Evolutionary conservation across 2,797 vertebrate species (phyloP).

Genomic region (Ispidina lecontei): DNA sequence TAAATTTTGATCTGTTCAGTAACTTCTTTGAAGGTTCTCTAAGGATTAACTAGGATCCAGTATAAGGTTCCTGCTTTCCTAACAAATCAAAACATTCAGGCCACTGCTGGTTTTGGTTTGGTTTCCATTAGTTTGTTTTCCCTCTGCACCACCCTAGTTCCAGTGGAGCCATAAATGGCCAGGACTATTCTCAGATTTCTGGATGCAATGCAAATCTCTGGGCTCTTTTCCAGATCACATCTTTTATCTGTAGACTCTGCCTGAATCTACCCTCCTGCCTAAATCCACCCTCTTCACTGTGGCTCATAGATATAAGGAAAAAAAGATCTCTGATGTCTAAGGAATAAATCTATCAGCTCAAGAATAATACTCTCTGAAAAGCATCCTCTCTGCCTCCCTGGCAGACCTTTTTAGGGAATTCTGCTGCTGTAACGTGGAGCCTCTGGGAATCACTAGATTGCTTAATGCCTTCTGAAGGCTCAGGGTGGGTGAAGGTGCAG

Average conservation of each 20-base stretch:
- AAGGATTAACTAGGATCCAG: background rate
- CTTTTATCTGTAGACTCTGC: background rate
- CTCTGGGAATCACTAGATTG: rapidly evolving
- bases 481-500: rapidly evolving
- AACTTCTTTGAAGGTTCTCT: background rate
- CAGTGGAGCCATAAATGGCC: background rate
- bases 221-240: background rate
- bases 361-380: background rate
- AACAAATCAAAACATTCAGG: background rate
- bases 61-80: background rate
- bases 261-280: background rate
- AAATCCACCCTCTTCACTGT: background rate
- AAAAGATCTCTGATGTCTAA: background rate
- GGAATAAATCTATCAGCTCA: background rate
- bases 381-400: background rate
- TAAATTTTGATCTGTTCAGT: background rate
- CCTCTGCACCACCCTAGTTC: background rate
- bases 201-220: background rate
- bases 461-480: no score
- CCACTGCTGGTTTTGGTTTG: background rate
- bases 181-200: background rate
- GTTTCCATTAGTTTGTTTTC: background rate
- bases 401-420: background rate
- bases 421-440: rapidly evolving
- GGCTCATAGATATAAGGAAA: rapidly evolving